Evolutionary conservation across 2,113 vertebrate species (phyloP).

Genomic region (Passer montanus): DNA sequence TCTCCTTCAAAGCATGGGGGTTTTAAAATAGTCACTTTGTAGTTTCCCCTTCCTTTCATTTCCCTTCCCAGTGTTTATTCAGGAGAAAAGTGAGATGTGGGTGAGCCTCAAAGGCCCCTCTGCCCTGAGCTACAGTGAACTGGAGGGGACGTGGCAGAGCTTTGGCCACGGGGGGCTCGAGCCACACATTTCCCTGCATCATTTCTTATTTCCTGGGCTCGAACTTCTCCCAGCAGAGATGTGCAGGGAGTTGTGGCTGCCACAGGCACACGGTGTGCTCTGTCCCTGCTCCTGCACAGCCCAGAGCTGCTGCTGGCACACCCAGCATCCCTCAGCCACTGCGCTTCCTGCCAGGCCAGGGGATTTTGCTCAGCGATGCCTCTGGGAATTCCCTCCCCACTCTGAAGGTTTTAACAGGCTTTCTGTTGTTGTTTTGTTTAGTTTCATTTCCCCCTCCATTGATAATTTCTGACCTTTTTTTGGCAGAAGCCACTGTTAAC

Average conservation of each 20-base stretch:
- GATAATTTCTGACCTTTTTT: background rate
- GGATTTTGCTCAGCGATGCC: background rate
- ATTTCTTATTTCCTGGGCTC: background rate
- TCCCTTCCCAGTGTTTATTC: background rate
- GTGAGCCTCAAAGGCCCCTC: background rate
- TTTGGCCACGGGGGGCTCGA: background rate
- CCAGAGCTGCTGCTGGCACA: background rate
- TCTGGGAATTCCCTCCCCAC: background rate
- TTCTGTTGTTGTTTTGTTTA: background rate
- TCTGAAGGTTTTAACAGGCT: background rate
- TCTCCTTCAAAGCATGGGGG: background rate
- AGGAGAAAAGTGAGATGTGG: background rate
- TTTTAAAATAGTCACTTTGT: background rate
- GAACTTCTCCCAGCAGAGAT: background rate
- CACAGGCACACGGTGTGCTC: rapidly evolving
- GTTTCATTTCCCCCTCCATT: background rate
- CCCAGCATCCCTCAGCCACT: background rate
- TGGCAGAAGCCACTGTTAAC: background rate
- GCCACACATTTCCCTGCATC: background rate
- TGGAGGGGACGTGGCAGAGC: rapidly evolving
- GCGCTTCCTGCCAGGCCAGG: background rate
- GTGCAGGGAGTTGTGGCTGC: background rate
- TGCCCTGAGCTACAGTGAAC: rapidly evolving
- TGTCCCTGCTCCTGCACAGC: background rate
- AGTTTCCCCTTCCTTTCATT: background rate